These are phyloP conservation scores for Parnassius orleans DNA, from an alignment of 2,888 invertebrate species.

Conservation along the genomic window DNA sequence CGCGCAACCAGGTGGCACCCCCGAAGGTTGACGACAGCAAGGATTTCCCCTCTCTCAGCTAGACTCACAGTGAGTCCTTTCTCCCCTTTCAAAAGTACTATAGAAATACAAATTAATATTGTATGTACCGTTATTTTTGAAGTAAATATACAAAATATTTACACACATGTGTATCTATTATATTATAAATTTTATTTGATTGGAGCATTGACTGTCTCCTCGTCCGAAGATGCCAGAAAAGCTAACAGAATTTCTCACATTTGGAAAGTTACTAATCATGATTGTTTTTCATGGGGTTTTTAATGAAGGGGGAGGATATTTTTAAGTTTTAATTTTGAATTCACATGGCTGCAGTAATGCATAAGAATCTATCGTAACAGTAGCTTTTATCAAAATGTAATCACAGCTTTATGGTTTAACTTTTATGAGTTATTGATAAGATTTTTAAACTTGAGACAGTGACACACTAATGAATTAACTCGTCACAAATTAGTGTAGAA, in stretches of 20 bases:
- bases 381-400: constrained; percentile 76
- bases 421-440: constrained; percentile 59
- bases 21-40: constrained; percentile 97
- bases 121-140: constrained; percentile 81
- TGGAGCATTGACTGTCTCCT: constrained; percentile 46
- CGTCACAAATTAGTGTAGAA: constrained; percentile 78
- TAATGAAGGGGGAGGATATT: constrained; percentile 65
- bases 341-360: constrained; percentile 63
- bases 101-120: constrained; percentile 79
- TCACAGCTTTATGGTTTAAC: constrained; percentile 74
- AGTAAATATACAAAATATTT: constrained; percentile 82
- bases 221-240: constrained; percentile 37
- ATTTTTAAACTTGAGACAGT: constrained; percentile 66
- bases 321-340: constrained; percentile 65
- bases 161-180: constrained; percentile 79
- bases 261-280: constrained; percentile 31
- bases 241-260: constrained; percentile 7
- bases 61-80: constrained; percentile 70
- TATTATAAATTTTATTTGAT: constrained; percentile 63
- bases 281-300: constrained; percentile 47
- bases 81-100: constrained; percentile 71
- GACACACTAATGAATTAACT: constrained; percentile 74
- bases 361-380: constrained; percentile 69
- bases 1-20: constrained; percentile 69
- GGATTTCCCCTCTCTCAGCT: constrained; percentile 96